phyloP scores from a whole-genome alignment of 2,888 invertebrate genomes.

The Macaria notata region DNA sequence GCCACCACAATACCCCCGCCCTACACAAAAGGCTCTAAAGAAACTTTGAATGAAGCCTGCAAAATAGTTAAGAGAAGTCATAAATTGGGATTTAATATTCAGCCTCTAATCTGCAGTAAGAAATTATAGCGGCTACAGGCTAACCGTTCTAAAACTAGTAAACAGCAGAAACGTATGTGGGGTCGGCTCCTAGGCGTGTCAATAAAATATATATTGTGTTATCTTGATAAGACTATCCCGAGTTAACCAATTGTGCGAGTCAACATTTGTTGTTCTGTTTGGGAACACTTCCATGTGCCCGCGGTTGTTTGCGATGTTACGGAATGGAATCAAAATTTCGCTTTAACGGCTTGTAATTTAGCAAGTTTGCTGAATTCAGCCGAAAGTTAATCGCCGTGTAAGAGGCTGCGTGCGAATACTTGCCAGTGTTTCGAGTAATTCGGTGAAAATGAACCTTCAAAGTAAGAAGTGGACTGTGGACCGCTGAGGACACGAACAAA shows the following conservation, averaged over 20 bases:
- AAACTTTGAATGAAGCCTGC: conserved; percentile 13
- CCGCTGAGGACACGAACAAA: conserved; percentile 1
- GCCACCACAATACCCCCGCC: conserved; percentile 13
- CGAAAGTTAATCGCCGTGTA: conserved; percentile 9
- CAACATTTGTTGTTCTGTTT: conserved; percentile 12
- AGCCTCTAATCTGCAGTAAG: background rate
- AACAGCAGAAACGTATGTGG: conserved; percentile 10
- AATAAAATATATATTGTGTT: conserved; percentile 19
- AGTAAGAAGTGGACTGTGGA: conserved; percentile 10
- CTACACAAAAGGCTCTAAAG: conserved; percentile 8
- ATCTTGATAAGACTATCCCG: conserved; percentile 18
- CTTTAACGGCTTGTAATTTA: conserved; percentile 15
- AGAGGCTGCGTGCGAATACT: conserved; percentile 10
- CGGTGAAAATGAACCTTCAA: conserved; percentile 10
- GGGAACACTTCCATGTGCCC: conserved; percentile 13
- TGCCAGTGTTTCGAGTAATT: conserved; percentile 7
- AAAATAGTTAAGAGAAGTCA: background rate
- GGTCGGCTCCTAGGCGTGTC: conserved; percentile 9
- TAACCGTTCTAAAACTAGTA: conserved; percentile 15
- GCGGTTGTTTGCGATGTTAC: conserved; percentile 5
- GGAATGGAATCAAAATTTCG: conserved; percentile 18
- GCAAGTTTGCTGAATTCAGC: conserved; percentile 10
- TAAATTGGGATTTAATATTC: conserved; percentile 1
- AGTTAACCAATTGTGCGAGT: conserved; percentile 16
- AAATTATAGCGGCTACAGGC: conserved; percentile 3